These are phyloP conservation scores for Crypturellus undulatus DNA, from an alignment of 2,113 vertebrate species.

Conservation along the genomic window DNA sequence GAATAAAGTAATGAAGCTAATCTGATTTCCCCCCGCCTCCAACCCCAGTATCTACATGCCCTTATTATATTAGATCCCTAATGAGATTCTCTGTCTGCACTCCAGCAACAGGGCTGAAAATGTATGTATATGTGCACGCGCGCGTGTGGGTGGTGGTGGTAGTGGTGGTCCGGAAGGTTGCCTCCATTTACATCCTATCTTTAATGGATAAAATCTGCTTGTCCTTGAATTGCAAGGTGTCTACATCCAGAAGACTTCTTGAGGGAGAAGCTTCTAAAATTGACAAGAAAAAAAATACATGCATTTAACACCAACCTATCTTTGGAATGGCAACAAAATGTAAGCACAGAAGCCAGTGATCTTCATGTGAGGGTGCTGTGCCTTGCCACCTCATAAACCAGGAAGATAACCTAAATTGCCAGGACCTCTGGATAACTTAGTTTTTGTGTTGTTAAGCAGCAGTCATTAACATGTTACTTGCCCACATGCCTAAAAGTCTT, in stretches of 20 bases:
- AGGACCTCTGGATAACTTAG: not conserved
- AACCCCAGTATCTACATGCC: constrained; percentile 92
- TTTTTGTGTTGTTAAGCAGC: not conserved
- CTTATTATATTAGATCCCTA: constrained; percentile 99
- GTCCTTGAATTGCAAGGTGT: constrained; percentile 86
- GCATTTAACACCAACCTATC: not conserved
- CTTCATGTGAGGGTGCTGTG: not conserved
- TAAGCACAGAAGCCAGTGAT: not conserved
- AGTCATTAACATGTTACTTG: not conserved
- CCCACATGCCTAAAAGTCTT: not conserved
- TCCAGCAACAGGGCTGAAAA: constrained; percentile 82
- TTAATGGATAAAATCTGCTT: constrained; percentile 93
- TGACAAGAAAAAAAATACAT: not conserved
- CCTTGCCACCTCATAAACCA: not conserved
- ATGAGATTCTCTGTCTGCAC: constrained; percentile 92
- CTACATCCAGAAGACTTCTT: constrained; percentile 69
- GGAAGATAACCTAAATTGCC: not conserved
- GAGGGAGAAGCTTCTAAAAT: constrained; percentile 10
- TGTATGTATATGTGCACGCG: constrained; percentile 54
- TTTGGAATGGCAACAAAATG: not conserved
- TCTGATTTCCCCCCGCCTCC: constrained; percentile 90
- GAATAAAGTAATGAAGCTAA: constrained; percentile 99
- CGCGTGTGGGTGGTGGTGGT: not conserved
- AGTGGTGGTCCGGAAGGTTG: constrained; percentile 81
- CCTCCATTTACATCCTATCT: constrained; percentile 94